Base-by-base conservation (phyloP, 2,797 vertebrate species). In the Chanos chanos region DNA sequence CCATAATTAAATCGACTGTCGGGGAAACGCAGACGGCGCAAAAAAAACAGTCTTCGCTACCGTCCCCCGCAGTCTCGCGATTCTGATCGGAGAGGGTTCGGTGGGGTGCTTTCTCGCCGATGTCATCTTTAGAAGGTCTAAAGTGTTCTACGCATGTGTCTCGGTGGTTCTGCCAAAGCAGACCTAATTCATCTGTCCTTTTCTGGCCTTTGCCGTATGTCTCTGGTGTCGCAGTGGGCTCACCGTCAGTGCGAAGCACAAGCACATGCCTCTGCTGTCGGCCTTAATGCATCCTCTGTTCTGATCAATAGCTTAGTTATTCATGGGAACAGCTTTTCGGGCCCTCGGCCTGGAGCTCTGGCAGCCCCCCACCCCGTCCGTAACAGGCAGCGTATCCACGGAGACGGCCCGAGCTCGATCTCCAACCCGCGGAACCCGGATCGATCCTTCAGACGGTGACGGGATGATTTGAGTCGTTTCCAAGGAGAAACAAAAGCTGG, bases 1-100 rank as follows among this genome's bases (percentile, higher is more conserved):
- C 72, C 57, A 66, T 81, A 70, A 75, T 78, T 73, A 31, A 70
- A 81, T 72, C 63, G 44, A 70, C 52, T 21, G 60, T 39, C 55
- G 54, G 59, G 16, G 30, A 18, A 37, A 28, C 37, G 45, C 18
- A 19, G 41, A 61, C 2, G 1, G 18, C 19, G 60, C 50, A 41
- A 57, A 60, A n/a, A n/a, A 33, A 3, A 7, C 36, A 31, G 47
- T 7, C 7, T 10, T 16, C 16, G n/a, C n/a, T n/a, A n/a, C 4
- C 9, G 18, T 57, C 31, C 39, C 19, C 47, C 49, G 48, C 10
- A 28, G 30, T 54, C 15, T n/a, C 2, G 24, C 7, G 19, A 31
- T 9, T 6, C 18, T 54, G 55, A 60, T 48, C 27, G 57, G 10
- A 45, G 25, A 37, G 41, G 22, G 2, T 33, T 44, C 54, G 31